Percentiles rank a stretch among this genome's conserved stretches.
These are phyloP conservation scores for Acomys russatus DNA, from an alignment of 2,797 vertebrate species.

Conservation along the genomic window DNA sequence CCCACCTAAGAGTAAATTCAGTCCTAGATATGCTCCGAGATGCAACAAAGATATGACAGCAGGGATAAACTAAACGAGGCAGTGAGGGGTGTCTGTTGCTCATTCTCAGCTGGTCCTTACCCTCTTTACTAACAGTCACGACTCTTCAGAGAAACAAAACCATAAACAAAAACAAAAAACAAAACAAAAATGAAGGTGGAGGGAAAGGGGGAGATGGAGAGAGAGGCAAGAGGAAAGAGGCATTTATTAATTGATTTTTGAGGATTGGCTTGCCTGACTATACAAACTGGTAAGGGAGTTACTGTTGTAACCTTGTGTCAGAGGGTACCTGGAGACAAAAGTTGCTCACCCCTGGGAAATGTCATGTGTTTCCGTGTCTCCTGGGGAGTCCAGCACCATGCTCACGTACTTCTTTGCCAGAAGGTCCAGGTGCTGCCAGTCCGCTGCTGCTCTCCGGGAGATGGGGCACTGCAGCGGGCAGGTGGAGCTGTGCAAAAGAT, in stretches of 20 bases:
- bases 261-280: not conserved
- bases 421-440: too few relatives aligned
- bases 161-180: not conserved
- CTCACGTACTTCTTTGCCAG: too few relatives aligned
- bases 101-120: not conserved
- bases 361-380: too few relatives aligned
- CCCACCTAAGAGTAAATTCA: not conserved
- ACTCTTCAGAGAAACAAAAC: not conserved
- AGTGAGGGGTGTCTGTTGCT: not conserved
- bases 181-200: not conserved
- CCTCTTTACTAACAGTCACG: not conserved
- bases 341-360: not conserved
- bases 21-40: not conserved
- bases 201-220: not conserved
- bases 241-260: not conserved
- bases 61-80: constrained; percentile 14
- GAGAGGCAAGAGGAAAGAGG: not conserved
- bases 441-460: too few relatives aligned
- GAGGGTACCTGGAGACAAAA: not conserved
- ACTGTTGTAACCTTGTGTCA: not conserved
- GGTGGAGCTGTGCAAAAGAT: too few relatives aligned
- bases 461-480: too few relatives aligned
- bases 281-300: not conserved
- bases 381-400: too few relatives aligned
- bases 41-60: not conserved